These are phyloP conservation scores for Vesta saturnalis DNA, from an alignment of 2,888 invertebrate species.

Conservation along the genomic window DNA sequence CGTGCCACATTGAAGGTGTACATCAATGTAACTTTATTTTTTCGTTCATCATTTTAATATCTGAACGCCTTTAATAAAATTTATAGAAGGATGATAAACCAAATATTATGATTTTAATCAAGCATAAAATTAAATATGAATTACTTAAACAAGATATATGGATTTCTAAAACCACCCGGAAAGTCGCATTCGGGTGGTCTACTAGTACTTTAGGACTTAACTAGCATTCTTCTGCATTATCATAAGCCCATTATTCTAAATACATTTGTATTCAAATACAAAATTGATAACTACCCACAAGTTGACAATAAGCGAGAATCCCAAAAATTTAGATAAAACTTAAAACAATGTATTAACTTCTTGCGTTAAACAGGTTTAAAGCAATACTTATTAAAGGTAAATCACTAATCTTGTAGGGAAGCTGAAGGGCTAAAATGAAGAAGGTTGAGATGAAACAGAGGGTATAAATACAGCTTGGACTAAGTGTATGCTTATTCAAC, in stretches of 20 bases:
- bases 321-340: neutral
- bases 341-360: neutral
- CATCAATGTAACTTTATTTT: too few relatives aligned
- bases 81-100: neutral
- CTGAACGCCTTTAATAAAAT: neutral
- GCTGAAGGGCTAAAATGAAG: constrained; percentile 26
- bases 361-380: neutral
- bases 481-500: constrained; percentile 34
- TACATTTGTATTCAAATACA: too few relatives aligned
- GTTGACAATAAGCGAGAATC: neutral
- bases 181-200: neutral
- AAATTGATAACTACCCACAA: neutral
- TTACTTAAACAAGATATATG: neutral
- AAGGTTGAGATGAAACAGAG: constrained; percentile 33
- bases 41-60: too few relatives aligned
- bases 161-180: neutral
- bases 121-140: neutral
- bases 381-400: neutral
- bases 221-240: neutral
- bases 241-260: neutral
- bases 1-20: too few relatives aligned
- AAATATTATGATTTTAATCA: neutral
- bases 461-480: constrained; percentile 38
- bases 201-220: neutral
- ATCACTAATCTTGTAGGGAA: constrained; percentile 5